Evolutionary conservation across 53 echinoderm and acorn worm genomes (phyloP).

Genomic region (Paracentrotus lividus): DNA sequence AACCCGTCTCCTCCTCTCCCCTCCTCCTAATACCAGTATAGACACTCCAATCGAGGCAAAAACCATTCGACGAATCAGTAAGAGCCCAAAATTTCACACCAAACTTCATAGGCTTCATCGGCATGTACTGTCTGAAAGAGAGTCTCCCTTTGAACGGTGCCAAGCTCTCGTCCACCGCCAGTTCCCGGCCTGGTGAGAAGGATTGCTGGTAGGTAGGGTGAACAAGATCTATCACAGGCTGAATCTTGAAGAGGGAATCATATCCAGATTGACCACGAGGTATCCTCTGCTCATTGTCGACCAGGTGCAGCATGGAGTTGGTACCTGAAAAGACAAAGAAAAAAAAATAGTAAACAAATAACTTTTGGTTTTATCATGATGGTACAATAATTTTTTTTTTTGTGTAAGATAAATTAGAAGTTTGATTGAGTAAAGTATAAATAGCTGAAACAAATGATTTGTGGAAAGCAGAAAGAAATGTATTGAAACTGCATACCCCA

Average conservation of each 20-base stretch:
- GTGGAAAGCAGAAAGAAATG: too few species aligned
- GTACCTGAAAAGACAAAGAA: slow-evolving; percentile 1
- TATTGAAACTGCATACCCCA: too few species aligned
- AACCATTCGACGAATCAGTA: background rate
- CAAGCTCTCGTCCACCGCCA: background rate
- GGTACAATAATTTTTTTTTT: too few species aligned
- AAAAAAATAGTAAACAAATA: background rate
- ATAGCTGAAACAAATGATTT: too few species aligned
- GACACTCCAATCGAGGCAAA: background rate
- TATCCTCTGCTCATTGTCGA: slow-evolving; percentile 44
- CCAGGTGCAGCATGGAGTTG: slow-evolving; percentile 46
- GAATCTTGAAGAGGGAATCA: slow-evolving; percentile 44
- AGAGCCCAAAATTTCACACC: background rate
- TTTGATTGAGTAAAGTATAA: too few species aligned
- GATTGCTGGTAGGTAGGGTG: too few species aligned
- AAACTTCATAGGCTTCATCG: background rate
- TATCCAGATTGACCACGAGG: slow-evolving; percentile 10
- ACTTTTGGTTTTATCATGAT: too few species aligned
- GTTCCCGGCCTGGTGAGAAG: too few species aligned
- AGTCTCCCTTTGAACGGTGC: background rate
- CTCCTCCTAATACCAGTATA: background rate
- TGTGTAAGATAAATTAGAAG: too few species aligned
- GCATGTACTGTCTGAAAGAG: background rate
- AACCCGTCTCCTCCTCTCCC: background rate
- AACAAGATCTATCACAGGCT: background rate